phyloP scores from a whole-genome alignment of 2,113 vertebrate species.

The Nesoenas mayeri region DNA sequence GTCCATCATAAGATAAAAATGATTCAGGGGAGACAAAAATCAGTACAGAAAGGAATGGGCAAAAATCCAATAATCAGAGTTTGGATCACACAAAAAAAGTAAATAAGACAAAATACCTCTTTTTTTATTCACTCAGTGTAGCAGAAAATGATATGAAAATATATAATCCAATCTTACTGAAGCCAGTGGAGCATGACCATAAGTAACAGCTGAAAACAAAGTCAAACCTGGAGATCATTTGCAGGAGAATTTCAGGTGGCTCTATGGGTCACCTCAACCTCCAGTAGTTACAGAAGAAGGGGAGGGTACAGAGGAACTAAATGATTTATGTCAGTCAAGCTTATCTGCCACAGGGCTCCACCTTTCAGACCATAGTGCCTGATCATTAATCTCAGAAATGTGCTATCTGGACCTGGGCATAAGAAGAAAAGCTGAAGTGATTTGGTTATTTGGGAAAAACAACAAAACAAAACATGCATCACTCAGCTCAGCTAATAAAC shows the following conservation, averaged over 20 bases:
- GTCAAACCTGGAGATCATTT: background rate
- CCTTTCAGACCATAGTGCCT: background rate
- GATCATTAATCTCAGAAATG: no score
- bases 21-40: background rate
- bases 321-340: constrained; percentile 37
- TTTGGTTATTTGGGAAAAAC: background rate
- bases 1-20: background rate
- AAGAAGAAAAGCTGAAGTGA: background rate
- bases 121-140: background rate
- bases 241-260: background rate
- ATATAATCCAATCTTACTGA: background rate
- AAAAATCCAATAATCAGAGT: background rate
- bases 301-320: background rate
- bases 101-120: background rate
- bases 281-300: constrained; percentile 1
- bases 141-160: background rate
- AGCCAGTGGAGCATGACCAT: background rate
- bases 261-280: background rate
- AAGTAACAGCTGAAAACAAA: constrained; percentile 7
- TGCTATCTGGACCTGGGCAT: background rate
- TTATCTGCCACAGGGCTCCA: background rate
- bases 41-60: background rate
- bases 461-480: background rate
- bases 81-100: background rate
- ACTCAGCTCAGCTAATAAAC: background rate